These are phyloP conservation scores for Baryphthengus martii DNA, from an alignment of 2,113 vertebrate species.

Conservation along the genomic window DNA sequence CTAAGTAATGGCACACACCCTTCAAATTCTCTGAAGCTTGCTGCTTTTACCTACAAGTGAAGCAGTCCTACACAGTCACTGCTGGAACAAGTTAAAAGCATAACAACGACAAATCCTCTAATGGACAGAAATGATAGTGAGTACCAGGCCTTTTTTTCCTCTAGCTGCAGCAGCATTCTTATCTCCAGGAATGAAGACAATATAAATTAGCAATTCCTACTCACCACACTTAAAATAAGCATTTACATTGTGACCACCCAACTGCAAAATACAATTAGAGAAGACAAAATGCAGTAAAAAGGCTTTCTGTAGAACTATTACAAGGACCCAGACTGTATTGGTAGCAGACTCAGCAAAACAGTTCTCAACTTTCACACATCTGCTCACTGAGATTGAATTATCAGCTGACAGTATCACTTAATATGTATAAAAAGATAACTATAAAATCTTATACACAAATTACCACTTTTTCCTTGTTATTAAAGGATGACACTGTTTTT, in stretches of 20 bases:
- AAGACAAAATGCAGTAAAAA: background rate
- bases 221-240: background rate
- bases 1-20: background rate
- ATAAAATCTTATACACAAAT: conserved; percentile 20
- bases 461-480: conserved; percentile 11
- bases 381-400: background rate
- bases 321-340: background rate
- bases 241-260: background rate
- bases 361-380: background rate
- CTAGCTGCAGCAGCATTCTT: background rate
- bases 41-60: background rate
- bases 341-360: background rate
- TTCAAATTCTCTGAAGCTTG: background rate
- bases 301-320: background rate
- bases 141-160: background rate
- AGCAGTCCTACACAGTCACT: background rate
- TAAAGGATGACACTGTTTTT: conserved; percentile 24
- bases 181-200: background rate
- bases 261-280: background rate
- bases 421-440: background rate
- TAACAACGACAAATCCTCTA: background rate
- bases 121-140: rapidly evolving
- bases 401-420: background rate
- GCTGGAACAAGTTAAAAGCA: background rate
- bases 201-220: background rate